A percentile compares a stretch with the other conserved stretches of the same genome.
phyloP scores from a whole-genome alignment of 2,888 invertebrate genomes.

The Ornithoptera alexandrae region DNA sequence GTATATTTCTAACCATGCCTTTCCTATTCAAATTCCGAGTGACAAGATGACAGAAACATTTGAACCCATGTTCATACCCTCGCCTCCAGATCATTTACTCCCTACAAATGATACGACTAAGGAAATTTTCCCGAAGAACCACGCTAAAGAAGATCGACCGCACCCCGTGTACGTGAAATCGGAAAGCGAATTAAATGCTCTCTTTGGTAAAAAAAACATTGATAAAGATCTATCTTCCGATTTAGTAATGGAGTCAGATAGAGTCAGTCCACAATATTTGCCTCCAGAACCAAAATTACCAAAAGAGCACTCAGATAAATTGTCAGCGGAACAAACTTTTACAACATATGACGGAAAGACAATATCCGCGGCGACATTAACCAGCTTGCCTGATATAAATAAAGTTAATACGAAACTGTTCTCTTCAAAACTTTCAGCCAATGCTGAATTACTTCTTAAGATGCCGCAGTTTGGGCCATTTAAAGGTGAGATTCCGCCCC shows the following conservation, averaged over 20 bases:
- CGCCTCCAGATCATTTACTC: conserved; percentile 83
- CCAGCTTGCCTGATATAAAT: conserved; percentile 74
- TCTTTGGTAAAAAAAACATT: conserved; percentile 66
- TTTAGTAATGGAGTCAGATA: conserved; percentile 85
- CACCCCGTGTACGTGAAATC: conserved; percentile 72
- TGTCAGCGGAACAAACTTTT: conserved; percentile 70
- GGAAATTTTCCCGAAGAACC: conserved; percentile 67
- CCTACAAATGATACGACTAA: conserved; percentile 62
- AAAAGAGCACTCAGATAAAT: conserved; percentile 72
- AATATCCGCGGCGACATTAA: conserved; percentile 82
- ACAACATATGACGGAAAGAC: conserved; percentile 89
- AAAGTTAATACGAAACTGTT: conserved; percentile 60
- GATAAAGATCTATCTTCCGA: conserved; percentile 75
- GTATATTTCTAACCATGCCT: conserved; percentile 55
- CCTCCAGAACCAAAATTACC: conserved; percentile 82
- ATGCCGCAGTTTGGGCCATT: conserved; percentile 88
- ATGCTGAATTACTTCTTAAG: conserved; percentile 81
- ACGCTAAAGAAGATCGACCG: conserved; percentile 74
- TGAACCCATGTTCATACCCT: conserved; percentile 90
- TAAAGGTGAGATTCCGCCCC: conserved; percentile 84
- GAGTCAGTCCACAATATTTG: conserved; percentile 85
- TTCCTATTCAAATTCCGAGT: conserved; percentile 54
- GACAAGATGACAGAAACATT: conserved; percentile 82
- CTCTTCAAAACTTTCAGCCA: conserved; percentile 67
- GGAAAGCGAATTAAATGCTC: conserved; percentile 54